Conservation (phyloP, 2,888 invertebrate species). For the Acleris sparsana region DNA sequence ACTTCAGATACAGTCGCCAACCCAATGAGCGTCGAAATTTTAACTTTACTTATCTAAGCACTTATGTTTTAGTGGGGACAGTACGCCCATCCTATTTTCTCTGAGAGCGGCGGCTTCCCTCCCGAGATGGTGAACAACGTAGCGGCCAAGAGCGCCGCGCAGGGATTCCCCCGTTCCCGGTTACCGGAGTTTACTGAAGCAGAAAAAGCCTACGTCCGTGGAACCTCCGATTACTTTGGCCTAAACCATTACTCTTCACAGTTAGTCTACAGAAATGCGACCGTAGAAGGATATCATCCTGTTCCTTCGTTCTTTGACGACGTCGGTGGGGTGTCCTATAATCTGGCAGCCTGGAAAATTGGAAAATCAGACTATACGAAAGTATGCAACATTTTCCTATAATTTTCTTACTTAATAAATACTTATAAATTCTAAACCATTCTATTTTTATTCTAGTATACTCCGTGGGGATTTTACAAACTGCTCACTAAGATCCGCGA, state of each 20-base stretch:
- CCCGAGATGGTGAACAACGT: slow-evolving; percentile 82
- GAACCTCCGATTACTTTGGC: slow-evolving; percentile 62
- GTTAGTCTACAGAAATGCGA: slow-evolving; percentile 52
- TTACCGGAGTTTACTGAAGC: slow-evolving; percentile 67
- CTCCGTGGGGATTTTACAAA: slow-evolving; percentile 82
- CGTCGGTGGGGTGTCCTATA: slow-evolving; percentile 40
- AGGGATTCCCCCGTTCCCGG: slow-evolving; percentile 69
- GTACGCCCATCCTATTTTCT: slow-evolving; percentile 85
- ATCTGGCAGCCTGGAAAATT: slow-evolving; percentile 44
- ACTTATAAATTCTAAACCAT: neutral
- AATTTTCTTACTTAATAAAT: neutral
- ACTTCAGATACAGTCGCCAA: no score
- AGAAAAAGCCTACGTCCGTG: slow-evolving; percentile 60
- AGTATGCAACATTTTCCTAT: slow-evolving; percentile 23
- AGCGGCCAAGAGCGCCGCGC: slow-evolving; percentile 75
- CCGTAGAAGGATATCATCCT: slow-evolving; percentile 41
- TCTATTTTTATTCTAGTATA: slow-evolving; percentile 50
- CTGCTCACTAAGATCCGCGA: slow-evolving; percentile 74
- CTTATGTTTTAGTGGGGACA: slow-evolving; percentile 72
- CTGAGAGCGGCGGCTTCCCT: slow-evolving; percentile 84
- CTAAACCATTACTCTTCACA: slow-evolving; percentile 86
- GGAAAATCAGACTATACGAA: slow-evolving; percentile 41
- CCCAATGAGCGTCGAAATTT: neutral
- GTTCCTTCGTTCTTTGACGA: slow-evolving; percentile 50
- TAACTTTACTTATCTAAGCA: neutral